These are phyloP conservation scores for Caenorhabditis imperialis DNA, from an alignment of 2,888 invertebrate species.

Conservation along the genomic window DNA sequence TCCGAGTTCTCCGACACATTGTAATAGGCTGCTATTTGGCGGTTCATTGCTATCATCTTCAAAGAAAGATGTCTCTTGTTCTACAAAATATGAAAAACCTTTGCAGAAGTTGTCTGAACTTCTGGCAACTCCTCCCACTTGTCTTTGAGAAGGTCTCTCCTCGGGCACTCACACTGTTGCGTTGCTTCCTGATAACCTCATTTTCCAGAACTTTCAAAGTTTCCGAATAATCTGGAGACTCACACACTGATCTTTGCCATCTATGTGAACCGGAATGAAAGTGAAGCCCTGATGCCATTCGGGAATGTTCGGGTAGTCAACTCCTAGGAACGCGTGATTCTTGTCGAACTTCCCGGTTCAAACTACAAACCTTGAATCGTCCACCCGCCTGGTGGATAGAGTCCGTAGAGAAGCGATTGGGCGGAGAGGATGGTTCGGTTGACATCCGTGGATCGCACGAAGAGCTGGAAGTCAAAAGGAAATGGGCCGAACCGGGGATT, in stretches of 20 bases:
- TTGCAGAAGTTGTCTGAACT: neutral
- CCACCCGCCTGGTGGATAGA: constrained; percentile 49
- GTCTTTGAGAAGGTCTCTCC: neutral
- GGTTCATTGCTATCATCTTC: constrained; percentile 20
- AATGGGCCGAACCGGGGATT: constrained; percentile 68
- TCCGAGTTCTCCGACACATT: too few species aligned
- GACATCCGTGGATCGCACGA: constrained; percentile 86
- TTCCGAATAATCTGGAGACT: too few species aligned
- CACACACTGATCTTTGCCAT: constrained; percentile 83
- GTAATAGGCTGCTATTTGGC: constrained; percentile 36
- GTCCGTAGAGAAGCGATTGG: constrained; percentile 63
- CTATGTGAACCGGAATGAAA: constrained; percentile 88
- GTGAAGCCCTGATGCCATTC: constrained; percentile 75
- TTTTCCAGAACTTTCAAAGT: too few species aligned
- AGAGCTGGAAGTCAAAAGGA: constrained; percentile 78
- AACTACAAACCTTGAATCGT: constrained; percentile 23
- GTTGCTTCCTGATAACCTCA: neutral
- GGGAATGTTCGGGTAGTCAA: constrained; percentile 37
- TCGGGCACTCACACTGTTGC: too few species aligned
- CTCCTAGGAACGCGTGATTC: constrained; percentile 16
- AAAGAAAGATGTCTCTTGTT: constrained; percentile 36
- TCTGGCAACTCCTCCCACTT: neutral
- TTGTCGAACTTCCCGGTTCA: too few species aligned
- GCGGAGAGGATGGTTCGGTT: constrained; percentile 85
- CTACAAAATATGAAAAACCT: too few species aligned